Evolutionary conservation across 1,140 invertebrate species (phyloP).

Genomic region (Aplysia californica): DNA sequence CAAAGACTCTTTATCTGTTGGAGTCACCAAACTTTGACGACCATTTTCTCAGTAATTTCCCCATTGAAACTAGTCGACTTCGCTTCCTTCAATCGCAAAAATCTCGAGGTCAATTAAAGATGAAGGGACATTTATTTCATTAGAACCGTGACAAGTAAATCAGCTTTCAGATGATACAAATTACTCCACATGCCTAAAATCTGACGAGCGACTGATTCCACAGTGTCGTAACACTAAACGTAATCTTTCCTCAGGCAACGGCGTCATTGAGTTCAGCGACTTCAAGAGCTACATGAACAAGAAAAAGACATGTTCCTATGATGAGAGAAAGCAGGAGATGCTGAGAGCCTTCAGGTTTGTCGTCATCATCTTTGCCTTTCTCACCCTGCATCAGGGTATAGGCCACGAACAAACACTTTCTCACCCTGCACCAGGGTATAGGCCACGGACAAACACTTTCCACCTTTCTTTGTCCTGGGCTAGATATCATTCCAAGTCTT

Average conservation of each 20-base stretch:
- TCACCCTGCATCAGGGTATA: background rate
- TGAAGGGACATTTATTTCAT: too few species aligned
- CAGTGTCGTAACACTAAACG: too few species aligned
- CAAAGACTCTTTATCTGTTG: too few species aligned
- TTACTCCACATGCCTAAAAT: too few species aligned
- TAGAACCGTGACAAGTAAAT: too few species aligned
- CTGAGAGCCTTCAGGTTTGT: conserved; percentile 26
- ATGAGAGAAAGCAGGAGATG: conserved; percentile 29
- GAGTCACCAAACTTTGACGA: too few species aligned
- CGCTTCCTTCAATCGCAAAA: too few species aligned
- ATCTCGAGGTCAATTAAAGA: too few species aligned
- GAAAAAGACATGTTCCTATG: conserved; percentile 1
- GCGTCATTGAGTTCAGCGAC: conserved; percentile 18
- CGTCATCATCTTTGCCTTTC: background rate
- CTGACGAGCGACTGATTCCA: too few species aligned
- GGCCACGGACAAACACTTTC: background rate
- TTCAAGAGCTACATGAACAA: conserved; percentile 25
- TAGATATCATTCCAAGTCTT: background rate
- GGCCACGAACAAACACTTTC: background rate
- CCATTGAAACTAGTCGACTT: too few species aligned
- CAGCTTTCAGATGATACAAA: too few species aligned
- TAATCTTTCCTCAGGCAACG: conserved; percentile 25
- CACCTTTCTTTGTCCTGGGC: background rate
- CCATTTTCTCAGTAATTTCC: too few species aligned
- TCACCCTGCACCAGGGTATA: background rate